Conservation (phyloP, 2,797 vertebrate species). For the Falco biarmicus region DNA sequence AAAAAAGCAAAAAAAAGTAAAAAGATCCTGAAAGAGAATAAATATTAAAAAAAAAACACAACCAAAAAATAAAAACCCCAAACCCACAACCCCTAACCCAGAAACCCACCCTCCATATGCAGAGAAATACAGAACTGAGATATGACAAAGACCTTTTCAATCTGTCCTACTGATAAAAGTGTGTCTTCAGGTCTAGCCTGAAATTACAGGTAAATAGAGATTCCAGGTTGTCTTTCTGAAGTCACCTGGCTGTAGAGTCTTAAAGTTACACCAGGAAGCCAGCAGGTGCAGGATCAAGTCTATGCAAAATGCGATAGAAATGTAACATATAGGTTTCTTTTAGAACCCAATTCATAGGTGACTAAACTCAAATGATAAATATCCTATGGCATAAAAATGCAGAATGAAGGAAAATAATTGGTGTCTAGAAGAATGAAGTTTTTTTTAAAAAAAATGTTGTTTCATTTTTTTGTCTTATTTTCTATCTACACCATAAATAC, state of each 20-base stretch:
- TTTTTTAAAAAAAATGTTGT: not conserved
- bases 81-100: not conserved
- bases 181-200: not conserved
- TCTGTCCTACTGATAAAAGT: not conserved
- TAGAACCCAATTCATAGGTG: not conserved
- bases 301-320: not conserved
- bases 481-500: not conserved
- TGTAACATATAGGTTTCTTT: not conserved
- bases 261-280: rapidly evolving
- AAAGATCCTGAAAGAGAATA: not conserved
- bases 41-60: not conserved
- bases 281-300: not conserved
- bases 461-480: not conserved
- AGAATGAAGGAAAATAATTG: not conserved
- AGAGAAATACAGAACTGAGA: not conserved
- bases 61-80: not conserved
- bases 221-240: not conserved
- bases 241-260: not conserved
- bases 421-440: not conserved
- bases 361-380: not conserved
- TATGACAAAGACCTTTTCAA: not conserved
- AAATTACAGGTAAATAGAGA: not conserved
- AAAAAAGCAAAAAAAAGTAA: not conserved
- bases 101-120: not conserved
- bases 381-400: not conserved